Percentiles rank a stretch among this genome's conserved stretches.
These are phyloP conservation scores for Nothocercus julius DNA, from an alignment of 2,113 vertebrate species.

Conservation along the genomic window DNA sequence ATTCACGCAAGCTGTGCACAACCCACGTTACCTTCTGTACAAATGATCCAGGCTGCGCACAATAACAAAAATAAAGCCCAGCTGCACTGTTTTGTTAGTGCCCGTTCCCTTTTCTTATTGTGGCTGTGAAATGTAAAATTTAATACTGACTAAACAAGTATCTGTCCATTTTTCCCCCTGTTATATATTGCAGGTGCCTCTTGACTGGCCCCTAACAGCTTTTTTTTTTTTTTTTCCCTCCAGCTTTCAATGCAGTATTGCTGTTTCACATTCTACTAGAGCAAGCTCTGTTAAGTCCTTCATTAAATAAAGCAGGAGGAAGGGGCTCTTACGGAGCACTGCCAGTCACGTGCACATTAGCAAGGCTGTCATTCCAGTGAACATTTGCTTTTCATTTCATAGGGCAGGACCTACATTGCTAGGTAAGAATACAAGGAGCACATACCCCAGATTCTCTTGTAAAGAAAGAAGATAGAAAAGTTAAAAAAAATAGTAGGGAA, in stretches of 20 bases:
- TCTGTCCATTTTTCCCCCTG: not conserved
- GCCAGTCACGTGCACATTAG: fast-evolving
- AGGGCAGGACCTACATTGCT: not conserved
- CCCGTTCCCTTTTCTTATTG: not conserved
- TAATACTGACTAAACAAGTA: not conserved
- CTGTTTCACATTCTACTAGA: not conserved
- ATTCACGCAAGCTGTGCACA: too few species aligned
- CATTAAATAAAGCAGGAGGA: not conserved
- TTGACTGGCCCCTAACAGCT: not conserved
- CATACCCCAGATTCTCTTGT: not conserved
- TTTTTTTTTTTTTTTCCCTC: not conserved
- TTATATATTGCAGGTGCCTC: not conserved
- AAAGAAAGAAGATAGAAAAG: not conserved
- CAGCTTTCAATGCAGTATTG: not conserved
- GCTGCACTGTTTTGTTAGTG: not conserved
- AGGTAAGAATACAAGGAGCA: not conserved
- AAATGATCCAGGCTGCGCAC: not conserved
- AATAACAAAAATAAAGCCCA: not conserved
- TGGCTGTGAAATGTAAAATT: not conserved
- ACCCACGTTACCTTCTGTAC: not conserved
- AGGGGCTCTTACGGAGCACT: not conserved
- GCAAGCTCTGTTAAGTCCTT: not conserved
- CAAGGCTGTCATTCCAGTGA: not conserved
- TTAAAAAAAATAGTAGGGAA: not conserved
- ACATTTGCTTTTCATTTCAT: not conserved